phyloP scores from a whole-genome alignment of 2,797 vertebrate genomes.

The Poeciliopsis gracilis region DNA sequence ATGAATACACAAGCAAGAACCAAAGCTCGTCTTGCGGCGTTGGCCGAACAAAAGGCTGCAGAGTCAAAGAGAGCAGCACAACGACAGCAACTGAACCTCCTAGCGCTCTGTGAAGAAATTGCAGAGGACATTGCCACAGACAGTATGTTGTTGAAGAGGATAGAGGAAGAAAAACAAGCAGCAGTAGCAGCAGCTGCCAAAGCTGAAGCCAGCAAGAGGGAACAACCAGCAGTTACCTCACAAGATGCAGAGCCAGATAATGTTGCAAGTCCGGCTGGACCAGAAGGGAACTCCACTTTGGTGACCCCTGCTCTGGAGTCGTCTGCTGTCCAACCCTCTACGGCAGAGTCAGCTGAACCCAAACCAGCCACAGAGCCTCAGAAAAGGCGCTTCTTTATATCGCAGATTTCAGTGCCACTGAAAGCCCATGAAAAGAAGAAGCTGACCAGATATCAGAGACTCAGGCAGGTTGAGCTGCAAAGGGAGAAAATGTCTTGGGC shows the following conservation, averaged over 20 bases:
- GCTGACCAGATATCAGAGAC: conserved; percentile 81
- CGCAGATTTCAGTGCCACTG: conserved; percentile 88
- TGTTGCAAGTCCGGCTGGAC: conserved; percentile 54
- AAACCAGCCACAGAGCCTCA: conserved; percentile 65
- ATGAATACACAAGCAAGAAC: conserved; percentile 86
- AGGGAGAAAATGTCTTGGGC: conserved; percentile 92
- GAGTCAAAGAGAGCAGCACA: conserved; percentile 80
- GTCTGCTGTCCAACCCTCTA: conserved; percentile 36
- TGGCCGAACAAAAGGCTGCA: conserved; percentile 81
- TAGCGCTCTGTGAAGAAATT: conserved; percentile 96
- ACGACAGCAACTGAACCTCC: conserved; percentile 91
- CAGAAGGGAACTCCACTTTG: conserved; percentile 44
- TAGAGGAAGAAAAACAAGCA: conserved; percentile 79
- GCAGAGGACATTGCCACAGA: conserved; percentile 99
- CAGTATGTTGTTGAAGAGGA: conserved; percentile 84
- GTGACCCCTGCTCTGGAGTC: conserved; percentile 58
- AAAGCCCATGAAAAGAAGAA: conserved; percentile 92
- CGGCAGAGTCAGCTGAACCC: conserved; percentile 23
- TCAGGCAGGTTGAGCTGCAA: conserved; percentile 85
- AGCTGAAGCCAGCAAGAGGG: conserved; percentile 58
- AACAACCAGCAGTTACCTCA: conserved; percentile 55
- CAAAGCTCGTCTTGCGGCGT: conserved; percentile 81
- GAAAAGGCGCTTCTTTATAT: conserved; percentile 93
- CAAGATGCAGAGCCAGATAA: conserved; percentile 61
- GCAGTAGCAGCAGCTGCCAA: conserved; percentile 19